A percentile compares a stretch with the other conserved stretches of the same genome.
Evolutionary conservation across 2,888 invertebrate species (phyloP).

Genomic region (Xanthostigma xanthostigma): DNA sequence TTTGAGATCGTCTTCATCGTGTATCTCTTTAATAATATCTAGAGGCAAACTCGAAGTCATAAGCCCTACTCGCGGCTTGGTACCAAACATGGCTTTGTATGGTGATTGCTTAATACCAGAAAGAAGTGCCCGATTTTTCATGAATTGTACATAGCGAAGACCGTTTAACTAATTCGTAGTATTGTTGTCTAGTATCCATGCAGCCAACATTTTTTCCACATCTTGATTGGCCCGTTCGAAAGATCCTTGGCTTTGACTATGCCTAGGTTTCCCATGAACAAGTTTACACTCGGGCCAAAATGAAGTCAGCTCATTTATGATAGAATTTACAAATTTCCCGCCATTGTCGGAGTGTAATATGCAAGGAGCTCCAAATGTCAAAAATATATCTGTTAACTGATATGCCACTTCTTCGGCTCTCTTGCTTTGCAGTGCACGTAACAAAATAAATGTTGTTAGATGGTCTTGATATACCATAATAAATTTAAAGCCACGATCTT

Average conservation of each 20-base stretch:
- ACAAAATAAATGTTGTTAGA: no score
- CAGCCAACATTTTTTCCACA: conserved; percentile 21
- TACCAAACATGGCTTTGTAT: conserved; percentile 18
- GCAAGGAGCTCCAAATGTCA: no score
- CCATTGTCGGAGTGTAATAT: no score
- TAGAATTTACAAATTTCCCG: no score
- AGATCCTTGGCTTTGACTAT: conserved; percentile 20
- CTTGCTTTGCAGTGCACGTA: no score
- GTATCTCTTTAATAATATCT: no score
- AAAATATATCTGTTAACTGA: no score
- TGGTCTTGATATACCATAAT: no score
- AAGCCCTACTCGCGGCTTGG: conserved; percentile 3
- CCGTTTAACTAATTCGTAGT: conserved; percentile 12
- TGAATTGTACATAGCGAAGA: conserved; percentile 13
- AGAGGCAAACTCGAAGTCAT: no score
- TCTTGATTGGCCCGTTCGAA: conserved; percentile 23
- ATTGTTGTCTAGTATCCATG: conserved; percentile 13
- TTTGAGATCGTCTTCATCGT: no score
- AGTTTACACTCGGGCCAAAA: conserved; percentile 23
- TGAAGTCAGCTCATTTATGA: conserved; percentile 15
- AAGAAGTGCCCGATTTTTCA: conserved; percentile 14
- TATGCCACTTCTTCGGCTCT: no score
- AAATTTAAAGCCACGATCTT: no score
- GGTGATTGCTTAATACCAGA: conserved; percentile 14
- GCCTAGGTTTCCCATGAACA: conserved; percentile 22